Evolutionary conservation across 2,888 invertebrate species (phyloP).

Genomic region (Imbricaverruca yamaguchii): DNA sequence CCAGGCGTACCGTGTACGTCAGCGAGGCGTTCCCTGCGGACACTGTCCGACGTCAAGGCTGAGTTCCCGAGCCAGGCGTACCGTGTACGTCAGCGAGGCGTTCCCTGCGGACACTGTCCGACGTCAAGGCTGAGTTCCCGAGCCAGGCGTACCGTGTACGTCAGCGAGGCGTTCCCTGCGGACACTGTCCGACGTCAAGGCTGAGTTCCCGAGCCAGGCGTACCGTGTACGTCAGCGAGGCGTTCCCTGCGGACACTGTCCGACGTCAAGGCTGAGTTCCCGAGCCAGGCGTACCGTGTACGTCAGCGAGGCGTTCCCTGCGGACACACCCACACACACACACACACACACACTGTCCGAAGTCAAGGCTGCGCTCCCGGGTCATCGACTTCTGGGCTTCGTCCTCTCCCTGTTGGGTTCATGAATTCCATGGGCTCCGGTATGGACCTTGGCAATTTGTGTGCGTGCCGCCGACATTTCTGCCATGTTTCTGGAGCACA

Average conservation of each 20-base stretch:
- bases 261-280: no score
- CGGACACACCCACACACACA: background rate
- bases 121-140: no score
- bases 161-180: conserved; percentile 69
- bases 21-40: conserved; percentile 67
- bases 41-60: no score
- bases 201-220: conserved; percentile 34
- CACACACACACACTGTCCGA: no score
- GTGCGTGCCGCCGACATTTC: no score
- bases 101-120: conserved; percentile 54
- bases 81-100: conserved; percentile 65
- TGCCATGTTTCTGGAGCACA: no score
- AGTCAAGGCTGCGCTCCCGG: no score
- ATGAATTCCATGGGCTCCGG: no score
- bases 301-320: conserved; percentile 71
- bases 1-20: conserved; percentile 65
- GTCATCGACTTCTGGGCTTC: no score
- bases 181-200: background rate
- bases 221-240: conserved; percentile 66
- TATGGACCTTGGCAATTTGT: no score
- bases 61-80: conserved; percentile 43
- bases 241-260: conserved; percentile 57
- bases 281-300: conserved; percentile 59
- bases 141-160: conserved; percentile 62
- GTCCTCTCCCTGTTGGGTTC: no score